Conservation (phyloP, 2,888 invertebrate species). For the Sesia apiformis region DNA sequence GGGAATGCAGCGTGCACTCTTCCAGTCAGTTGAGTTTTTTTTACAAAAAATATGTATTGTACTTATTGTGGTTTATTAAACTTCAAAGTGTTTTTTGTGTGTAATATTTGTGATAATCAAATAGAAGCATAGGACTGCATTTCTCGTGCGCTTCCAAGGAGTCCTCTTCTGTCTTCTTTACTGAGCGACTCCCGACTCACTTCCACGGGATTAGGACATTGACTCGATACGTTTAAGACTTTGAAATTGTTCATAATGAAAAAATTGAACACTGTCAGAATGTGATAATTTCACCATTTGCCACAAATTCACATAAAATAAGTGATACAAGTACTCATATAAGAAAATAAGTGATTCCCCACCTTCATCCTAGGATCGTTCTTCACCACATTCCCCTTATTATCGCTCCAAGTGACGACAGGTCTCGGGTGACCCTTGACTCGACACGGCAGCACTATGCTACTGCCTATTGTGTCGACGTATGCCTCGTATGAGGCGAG, state of each 20-base stretch:
- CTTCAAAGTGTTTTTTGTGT: no score
- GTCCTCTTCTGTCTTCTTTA: neutral
- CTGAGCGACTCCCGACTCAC: no score
- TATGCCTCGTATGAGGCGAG: constrained; percentile 70
- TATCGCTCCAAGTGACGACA: constrained; percentile 78
- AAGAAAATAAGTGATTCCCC: neutral
- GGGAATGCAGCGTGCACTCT: no score
- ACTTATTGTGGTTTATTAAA: neutral
- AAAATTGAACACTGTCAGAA: neutral
- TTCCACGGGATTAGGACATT: neutral
- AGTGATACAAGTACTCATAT: no score
- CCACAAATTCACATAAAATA: no score
- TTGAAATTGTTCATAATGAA: neutral
- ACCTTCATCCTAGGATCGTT: constrained; percentile 73
- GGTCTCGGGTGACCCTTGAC: constrained; percentile 80
- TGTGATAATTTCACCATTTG: neutral
- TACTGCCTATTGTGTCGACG: constrained; percentile 76
- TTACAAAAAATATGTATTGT: neutral
- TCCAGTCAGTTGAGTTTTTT: no score
- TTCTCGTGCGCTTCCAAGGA: neutral
- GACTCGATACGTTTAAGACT: neutral
- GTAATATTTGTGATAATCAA: no score
- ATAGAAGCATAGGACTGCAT: neutral
- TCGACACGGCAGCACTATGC: constrained; percentile 80
- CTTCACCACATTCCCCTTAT: constrained; percentile 66